Base-by-base conservation (phyloP, 2,888 invertebrate species). In the Sinhomidia bicolor region DNA sequence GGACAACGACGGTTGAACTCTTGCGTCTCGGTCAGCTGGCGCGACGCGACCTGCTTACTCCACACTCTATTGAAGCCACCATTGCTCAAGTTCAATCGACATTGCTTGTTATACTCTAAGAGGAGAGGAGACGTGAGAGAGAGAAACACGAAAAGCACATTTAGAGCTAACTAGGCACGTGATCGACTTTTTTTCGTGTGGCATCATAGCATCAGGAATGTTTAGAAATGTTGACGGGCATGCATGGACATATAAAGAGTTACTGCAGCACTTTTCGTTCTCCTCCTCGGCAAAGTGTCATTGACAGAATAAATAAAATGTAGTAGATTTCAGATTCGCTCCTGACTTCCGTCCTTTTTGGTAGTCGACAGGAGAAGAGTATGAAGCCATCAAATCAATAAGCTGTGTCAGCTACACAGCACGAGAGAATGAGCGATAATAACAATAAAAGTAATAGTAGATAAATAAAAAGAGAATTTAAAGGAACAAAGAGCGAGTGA, bases 21-120 rank as follows among this genome's bases (percentile, higher is more conserved):
- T 84, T 76, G 17, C 78, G 78, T 62, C 51, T 78, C 85, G 85
- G 85, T 85, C 85, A 85, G 85, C 85, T 85, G 85, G 85, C 85
- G 85, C 76, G 32, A 57, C 65, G 65, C 65, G 65, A 65, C 65
- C 65, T 65, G 65, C 65, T 65, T 65, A 65, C 62, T 62, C 5
- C 12, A 26, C 62, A 62, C 57, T 57, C 57, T 17, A 17, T 57
- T 57, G 57, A 57, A 17, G 47, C 47, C 47, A 47, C 47, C 10
- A 12, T 12, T 12, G 47, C 47, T 12, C 14, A 12, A n/a, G 14
- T 47, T 47, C 47, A 47, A n/a, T n/a, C 12, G 14, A 12, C 47
- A 47, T 12, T 47, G 7, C 41, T 41, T 6, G n/a, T n/a, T n/a
- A 47, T 47, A 47, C 47, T 47, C 47, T 47, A n/a, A n/a, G n/a